phyloP scores from a whole-genome alignment of 2,113 vertebrate species.

The Rafetus swinhoei region DNA sequence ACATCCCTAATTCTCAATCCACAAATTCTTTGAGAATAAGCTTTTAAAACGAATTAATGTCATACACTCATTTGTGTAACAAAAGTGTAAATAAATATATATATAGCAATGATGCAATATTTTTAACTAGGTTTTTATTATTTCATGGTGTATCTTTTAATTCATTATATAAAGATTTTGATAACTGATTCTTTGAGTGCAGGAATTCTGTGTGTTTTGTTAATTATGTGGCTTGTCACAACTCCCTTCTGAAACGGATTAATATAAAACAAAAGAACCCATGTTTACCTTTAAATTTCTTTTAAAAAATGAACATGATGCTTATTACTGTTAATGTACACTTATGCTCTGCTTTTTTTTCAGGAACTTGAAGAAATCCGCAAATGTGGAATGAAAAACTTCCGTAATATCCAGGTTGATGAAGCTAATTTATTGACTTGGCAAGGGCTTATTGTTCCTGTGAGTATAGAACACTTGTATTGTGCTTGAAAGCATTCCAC shows the following conservation, averaged over 20 bases:
- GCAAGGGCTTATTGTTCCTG: slow-evolving; percentile 99
- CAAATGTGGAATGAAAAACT: slow-evolving; percentile 98
- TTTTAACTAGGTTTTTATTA: neutral
- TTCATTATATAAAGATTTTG: accelerated
- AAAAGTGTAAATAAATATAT: neutral
- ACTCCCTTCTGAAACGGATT: neutral
- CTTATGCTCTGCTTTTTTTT: slow-evolving; percentile 68
- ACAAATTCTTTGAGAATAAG: neutral
- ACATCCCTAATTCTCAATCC: neutral
- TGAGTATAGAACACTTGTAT: slow-evolving; percentile 80
- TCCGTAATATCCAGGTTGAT: slow-evolving; percentile 99
- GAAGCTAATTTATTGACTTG: slow-evolving; percentile 99
- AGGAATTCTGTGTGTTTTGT: neutral
- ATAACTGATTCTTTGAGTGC: neutral
- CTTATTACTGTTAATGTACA: neutral
- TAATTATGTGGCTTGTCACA: neutral
- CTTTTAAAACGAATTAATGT: neutral
- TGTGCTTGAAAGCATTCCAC: neutral
- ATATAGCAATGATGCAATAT: neutral
- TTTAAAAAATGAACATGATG: neutral
- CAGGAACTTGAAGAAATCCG: slow-evolving; percentile 99
- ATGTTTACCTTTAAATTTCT: neutral
- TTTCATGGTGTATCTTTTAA: neutral
- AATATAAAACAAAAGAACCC: neutral
- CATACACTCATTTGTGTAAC: neutral